phyloP scores from a whole-genome alignment of 2,888 invertebrate species.

The Melieria crassipennis region DNA sequence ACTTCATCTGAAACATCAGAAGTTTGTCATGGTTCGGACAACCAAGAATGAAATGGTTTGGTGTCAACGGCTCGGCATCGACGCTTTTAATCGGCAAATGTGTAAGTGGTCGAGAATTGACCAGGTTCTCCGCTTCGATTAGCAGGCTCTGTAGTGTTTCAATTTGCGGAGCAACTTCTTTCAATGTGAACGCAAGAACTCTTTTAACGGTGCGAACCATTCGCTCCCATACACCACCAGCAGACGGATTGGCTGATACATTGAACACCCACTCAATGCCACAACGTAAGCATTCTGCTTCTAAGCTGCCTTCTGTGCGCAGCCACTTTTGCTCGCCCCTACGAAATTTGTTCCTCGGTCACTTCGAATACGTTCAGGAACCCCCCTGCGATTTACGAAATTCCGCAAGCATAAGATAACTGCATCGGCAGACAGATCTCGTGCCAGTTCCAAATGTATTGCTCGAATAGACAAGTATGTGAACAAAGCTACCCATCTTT shows the following conservation, averaged over 20 bases:
- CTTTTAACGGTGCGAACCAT: slow-evolving; percentile 32
- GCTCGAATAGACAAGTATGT: slow-evolving; percentile 18
- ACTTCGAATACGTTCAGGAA: slow-evolving; percentile 33
- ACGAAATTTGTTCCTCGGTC: slow-evolving; percentile 39
- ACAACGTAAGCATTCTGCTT: slow-evolving; percentile 13
- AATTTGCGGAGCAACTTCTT: slow-evolving; percentile 36
- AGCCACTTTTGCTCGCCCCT: slow-evolving; percentile 30
- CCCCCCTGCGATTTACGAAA: slow-evolving; percentile 36
- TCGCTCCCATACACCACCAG: slow-evolving; percentile 38
- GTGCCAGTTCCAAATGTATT: slow-evolving; percentile 28
- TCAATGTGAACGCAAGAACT: slow-evolving; percentile 37
- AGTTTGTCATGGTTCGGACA: slow-evolving; percentile 36
- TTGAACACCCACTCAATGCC: slow-evolving; percentile 39
- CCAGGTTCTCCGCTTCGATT: slow-evolving; percentile 38
- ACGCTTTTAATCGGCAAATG: slow-evolving; percentile 34
- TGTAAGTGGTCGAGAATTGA: slow-evolving; percentile 39
- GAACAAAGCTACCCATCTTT: background rate
- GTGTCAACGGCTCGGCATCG: slow-evolving; percentile 35
- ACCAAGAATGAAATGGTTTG: slow-evolving; percentile 35
- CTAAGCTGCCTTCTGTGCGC: background rate
- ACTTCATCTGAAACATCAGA: slow-evolving; percentile 24
- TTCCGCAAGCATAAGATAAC: slow-evolving; percentile 36
- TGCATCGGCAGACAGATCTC: slow-evolving; percentile 31
- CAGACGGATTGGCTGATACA: slow-evolving; percentile 32
- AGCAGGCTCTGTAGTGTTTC: slow-evolving; percentile 36